Evolutionary conservation across 2,113 vertebrate genomes (phyloP).

Genomic region (Centrocercus urophasianus): DNA sequence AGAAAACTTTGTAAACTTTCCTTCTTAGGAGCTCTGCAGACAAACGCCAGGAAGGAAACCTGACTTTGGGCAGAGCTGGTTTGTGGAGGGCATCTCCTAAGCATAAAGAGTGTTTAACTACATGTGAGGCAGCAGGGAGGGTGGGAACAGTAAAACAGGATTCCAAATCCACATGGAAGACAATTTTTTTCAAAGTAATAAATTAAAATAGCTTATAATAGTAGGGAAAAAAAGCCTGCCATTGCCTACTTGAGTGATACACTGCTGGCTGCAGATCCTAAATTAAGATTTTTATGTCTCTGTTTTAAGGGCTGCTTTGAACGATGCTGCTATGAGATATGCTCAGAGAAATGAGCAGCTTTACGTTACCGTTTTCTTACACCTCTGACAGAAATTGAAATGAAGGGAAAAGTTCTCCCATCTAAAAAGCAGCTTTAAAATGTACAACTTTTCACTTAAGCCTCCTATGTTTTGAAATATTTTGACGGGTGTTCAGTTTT

Average conservation of each 20-base stretch:
- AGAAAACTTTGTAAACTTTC: not conserved
- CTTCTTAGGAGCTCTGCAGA: not conserved
- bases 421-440: not conserved
- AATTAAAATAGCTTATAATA: not conserved
- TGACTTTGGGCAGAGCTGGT: not conserved
- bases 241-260: not conserved
- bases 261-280: not conserved
- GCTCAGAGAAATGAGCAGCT: not conserved
- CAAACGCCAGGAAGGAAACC: constrained; percentile 17
- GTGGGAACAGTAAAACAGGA: not conserved
- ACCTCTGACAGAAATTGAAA: not conserved
- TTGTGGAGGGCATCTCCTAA: not conserved
- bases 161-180: not conserved
- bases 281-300: not conserved
- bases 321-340: not conserved
- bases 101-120: not conserved
- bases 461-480: not conserved
- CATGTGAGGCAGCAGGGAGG: not conserved
- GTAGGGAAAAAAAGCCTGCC: not conserved
- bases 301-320: not conserved
- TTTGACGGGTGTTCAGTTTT: not conserved
- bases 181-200: not conserved
- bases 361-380: not conserved
- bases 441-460: not conserved
- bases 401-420: not conserved